A percentile compares a stretch with the other conserved stretches of the same genome.
phyloP scores from a whole-genome alignment of 30 jellyfish, hydroid and myxozoan species.

The Haliclystus octoradiatus region DNA sequence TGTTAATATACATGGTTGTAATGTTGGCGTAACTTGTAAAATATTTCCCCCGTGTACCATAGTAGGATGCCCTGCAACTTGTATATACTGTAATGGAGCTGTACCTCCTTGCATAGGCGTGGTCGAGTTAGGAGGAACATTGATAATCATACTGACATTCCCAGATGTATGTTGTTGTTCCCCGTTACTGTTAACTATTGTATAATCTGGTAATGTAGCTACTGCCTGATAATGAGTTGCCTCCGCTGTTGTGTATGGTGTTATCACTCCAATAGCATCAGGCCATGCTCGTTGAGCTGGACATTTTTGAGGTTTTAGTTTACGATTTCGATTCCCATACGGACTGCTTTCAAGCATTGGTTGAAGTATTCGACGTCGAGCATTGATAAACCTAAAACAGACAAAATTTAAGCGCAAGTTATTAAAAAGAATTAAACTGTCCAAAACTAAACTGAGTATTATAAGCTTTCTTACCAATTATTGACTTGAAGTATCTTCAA shows the following conservation, averaged over 20 bases:
- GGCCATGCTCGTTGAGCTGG: constrained; percentile 99
- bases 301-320: constrained; percentile 72
- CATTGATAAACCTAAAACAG: constrained; percentile 75
- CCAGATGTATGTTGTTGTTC: background rate
- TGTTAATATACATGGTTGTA: constrained; percentile 5
- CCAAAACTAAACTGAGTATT: constrained; percentile 1
- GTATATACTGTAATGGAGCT: constrained; percentile 59
- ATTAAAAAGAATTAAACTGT: background rate
- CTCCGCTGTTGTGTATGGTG: constrained; percentile 43
- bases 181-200: background rate
- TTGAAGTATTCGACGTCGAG: constrained; percentile 86
- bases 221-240: background rate
- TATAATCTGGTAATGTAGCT: background rate
- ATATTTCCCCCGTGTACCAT: constrained; percentile 65
- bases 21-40: constrained; percentile 62
- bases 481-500: constrained; percentile 78
- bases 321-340: constrained; percentile 54
- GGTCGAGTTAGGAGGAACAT: background rate
- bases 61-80: constrained; percentile 62
- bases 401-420: background rate
- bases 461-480: constrained; percentile 52
- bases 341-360: constrained; percentile 92
- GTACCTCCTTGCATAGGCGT: constrained; percentile 12
- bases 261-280: constrained; percentile 72
- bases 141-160: background rate